Conservation (phyloP, 2,888 invertebrate species). For the Sarcophaga rosellei region DNA sequence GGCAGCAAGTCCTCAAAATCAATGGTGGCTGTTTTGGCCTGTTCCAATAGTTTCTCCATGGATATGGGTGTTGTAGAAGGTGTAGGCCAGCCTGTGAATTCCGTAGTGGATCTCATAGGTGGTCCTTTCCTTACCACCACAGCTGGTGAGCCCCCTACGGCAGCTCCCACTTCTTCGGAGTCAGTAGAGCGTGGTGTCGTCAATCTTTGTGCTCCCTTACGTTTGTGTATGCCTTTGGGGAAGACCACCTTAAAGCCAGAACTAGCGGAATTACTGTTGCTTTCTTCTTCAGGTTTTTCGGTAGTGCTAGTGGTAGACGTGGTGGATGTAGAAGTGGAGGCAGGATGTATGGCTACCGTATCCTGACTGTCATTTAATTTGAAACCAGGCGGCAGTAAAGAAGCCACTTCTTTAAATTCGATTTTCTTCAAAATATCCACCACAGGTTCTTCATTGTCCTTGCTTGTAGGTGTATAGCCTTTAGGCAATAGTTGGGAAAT, state of each 20-base stretch:
- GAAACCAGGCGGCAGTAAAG: conserved; percentile 84
- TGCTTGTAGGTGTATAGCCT: conserved; percentile 82
- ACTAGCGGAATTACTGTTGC: conserved; percentile 72
- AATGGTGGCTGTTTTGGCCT: conserved; percentile 84
- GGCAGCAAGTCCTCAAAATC: conserved; percentile 82
- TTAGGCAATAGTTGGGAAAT: conserved; percentile 85
- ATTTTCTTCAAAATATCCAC: conserved; percentile 73
- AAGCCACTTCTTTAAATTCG: conserved; percentile 81
- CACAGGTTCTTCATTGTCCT: conserved; percentile 39
- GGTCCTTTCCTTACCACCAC: conserved; percentile 92
- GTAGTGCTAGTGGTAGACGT: conserved; percentile 65
- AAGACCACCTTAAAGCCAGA: conserved; percentile 87
- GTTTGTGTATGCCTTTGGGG: conserved; percentile 84
- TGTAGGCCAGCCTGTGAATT: conserved; percentile 95
- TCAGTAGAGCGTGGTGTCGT: conserved; percentile 83
- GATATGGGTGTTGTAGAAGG: conserved; percentile 93
- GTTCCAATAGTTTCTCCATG: conserved; percentile 89
- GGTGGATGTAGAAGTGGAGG: conserved; percentile 69
- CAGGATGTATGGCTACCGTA: conserved; percentile 66
- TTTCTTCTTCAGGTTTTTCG: conserved; percentile 73
- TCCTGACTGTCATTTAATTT: conserved; percentile 77
- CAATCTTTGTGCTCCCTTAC: conserved; percentile 83
- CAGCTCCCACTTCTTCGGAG: conserved; percentile 73
- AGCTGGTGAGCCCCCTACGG: conserved; percentile 81
- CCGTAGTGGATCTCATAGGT: conserved; percentile 92